Base-by-base conservation (phyloP, 2,113 vertebrate genomes). In the Hystrix brachyura region DNA sequence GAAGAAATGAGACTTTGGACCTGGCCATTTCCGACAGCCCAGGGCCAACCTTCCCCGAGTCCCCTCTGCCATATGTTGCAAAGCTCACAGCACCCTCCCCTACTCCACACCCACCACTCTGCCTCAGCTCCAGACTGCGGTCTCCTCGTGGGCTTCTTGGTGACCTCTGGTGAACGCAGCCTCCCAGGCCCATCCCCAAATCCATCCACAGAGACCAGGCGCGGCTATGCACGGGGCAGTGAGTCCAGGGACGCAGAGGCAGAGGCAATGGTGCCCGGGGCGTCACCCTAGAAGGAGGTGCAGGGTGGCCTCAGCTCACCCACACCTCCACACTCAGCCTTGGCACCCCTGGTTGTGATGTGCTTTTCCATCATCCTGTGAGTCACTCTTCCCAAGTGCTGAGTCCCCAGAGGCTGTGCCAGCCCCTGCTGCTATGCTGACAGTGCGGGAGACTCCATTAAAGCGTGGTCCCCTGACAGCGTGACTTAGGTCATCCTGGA, bases 211-310 rank as follows among this genome's bases (percentile, higher is more conserved):
- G 25, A 46, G 48, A 23, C 19, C 18, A 3, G 23, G 7, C 90
- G 5, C 0, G 29, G 27, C 62, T 18, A 34, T 64, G 8, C 15
- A 0, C 1, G 72, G 57, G n/a, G 7, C 55, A n/a, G 18, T 43
- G 34, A 27, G 67, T 4, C 6, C 32, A 1, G 5, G 53, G 13
- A 9, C 7, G 14, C 7, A 32, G 71, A 48, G 6, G 10, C 27
- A 78, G 74, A 78, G 25, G 46, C 72, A 29, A 48, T 4, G 12
- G 17, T 25, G 17, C 25, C 48, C 29, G 1, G 8, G 51, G 32
- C 19, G 38, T 3, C 11, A 12, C 23, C 3, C 43, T 0, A 0
- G 19, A 15, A 64, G 48, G 34, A 34, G 76, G 25, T 29, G 2
- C 29, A 13, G 76, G 46, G 38, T 27, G 25, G 6, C 21, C 43